Evolutionary conservation across 2,888 invertebrate species (phyloP), one percentile per base, ranked within the genome.

Genomic region (Drosophila tripunctata): DNA sequence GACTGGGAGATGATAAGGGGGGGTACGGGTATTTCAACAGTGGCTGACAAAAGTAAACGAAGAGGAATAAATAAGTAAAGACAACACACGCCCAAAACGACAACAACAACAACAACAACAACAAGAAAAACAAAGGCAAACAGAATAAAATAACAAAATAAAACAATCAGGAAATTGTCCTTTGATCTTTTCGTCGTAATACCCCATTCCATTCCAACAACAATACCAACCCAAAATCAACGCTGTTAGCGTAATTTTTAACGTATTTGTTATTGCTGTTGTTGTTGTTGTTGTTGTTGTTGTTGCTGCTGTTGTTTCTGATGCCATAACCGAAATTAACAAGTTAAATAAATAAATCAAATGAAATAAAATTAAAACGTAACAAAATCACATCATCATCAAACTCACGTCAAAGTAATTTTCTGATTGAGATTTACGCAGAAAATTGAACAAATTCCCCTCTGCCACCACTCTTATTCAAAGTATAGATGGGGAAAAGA

Each of bases 121-220:
- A 14, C 19, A 14, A 31, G 40, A 60, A 48, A 67, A 57, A 61
- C 41, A 38, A 60, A 65, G 33, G 67, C 72, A 85, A 82, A 87
- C 82, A 85, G 79, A 74, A 82, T 83, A 81, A 76, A 83, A 83
- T 86, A 83, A 83, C 78, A 63, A 48, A 76, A 79, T 78, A 82
- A 87, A 87, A 87, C 79, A 86, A 87, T 84, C 85, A 81, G 78
- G 69, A 82, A 87, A 85, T 82, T 78, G 79, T 87, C 82, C 82
- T 84, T 84, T 84, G 85, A 87, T 84, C 87, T 87, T 83, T 67
- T 86, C 52, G 47, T 44, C 48, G 38, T 41, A 17, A 36, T 14
- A 27, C 52, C 33, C n/a, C 43, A 51, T 21, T 43, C 51, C 57
- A 31, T 19, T 14, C 22, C 27, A 27, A 27, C 27, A 10, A 27